Evolutionary conservation across 2,797 vertebrate genomes (phyloP).

Genomic region (Melopsittacus undulatus): DNA sequence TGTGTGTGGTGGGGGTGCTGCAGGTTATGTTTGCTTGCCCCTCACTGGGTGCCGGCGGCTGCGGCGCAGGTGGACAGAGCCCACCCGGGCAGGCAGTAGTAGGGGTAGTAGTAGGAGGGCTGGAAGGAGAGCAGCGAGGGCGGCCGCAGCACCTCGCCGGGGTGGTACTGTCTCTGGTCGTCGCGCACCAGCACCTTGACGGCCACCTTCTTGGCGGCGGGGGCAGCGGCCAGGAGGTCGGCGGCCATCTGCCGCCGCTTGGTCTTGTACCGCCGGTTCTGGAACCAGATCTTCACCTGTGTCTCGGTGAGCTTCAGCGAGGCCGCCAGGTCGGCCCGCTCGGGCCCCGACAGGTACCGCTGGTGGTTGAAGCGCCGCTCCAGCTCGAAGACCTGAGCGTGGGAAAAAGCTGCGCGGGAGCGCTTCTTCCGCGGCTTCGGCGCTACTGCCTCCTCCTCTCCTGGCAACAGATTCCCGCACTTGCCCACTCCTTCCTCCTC

Average conservation of each 20-base stretch:
- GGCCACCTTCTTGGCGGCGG: conserved; percentile 95
- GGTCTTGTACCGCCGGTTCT: conserved; percentile 98
- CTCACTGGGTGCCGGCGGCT: conserved; percentile 75
- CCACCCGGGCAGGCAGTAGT: conserved; percentile 97
- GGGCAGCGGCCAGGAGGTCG: conserved; percentile 90
- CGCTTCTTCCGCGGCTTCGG: conserved; percentile 97
- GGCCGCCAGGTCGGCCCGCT: conserved; percentile 96
- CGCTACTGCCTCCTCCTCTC: conserved; percentile 67
- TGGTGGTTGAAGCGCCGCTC: conserved; percentile 99
- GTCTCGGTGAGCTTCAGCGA: conserved; percentile 98
- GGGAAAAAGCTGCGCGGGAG: conserved; percentile 96
- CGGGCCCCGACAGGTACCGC: conserved; percentile 95
- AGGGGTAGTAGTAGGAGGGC: conserved; percentile 94
- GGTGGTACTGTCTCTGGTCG: conserved; percentile 97
- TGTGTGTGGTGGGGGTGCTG: neutral
- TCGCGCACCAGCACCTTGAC: conserved; percentile 97
- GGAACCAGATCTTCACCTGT: conserved; percentile 99
- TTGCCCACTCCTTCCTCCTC: conserved; percentile 67
- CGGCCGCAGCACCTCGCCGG: conserved; percentile 91
- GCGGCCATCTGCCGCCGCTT: conserved; percentile 97
- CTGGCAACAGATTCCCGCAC: conserved; percentile 57
- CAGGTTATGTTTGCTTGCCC: neutral
- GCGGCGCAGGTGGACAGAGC: conserved; percentile 90
- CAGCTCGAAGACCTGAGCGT: conserved; percentile 97
- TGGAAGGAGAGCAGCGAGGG: conserved; percentile 82